A percentile compares a stretch with the other conserved stretches of the same genome.
phyloP scores from a whole-genome alignment of 2,113 vertebrate genomes.

The Bubo scandiacus region DNA sequence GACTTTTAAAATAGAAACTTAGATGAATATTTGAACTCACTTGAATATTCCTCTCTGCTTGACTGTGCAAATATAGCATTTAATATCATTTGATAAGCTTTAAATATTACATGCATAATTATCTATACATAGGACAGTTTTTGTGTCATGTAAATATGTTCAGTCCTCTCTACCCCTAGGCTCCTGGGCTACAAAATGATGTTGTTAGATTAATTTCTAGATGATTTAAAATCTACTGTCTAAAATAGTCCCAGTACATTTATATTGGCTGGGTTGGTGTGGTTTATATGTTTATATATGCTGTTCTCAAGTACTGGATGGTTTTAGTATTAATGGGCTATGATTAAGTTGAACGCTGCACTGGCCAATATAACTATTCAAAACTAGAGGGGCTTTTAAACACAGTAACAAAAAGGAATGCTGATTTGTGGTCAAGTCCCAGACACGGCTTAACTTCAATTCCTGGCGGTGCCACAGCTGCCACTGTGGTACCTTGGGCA shows the following conservation, averaged over 20 bases:
- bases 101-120: neutral
- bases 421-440: neutral
- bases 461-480: conserved; percentile 11
- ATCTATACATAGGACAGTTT: neutral
- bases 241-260: conserved; percentile 21
- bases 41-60: neutral
- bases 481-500: neutral
- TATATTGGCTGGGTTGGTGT: conserved; percentile 28
- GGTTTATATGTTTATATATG: conserved; percentile 44
- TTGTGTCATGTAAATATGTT: neutral
- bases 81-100: neutral
- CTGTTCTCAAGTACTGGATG: conserved; percentile 35
- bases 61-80: neutral
- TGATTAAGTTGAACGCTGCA: neutral
- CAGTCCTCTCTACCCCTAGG: neutral
- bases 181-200: neutral
- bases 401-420: neutral
- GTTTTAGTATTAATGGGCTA: conserved; percentile 33
- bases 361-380: conserved; percentile 16
- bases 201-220: neutral
- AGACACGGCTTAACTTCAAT: neutral
- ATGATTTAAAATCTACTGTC: conserved; percentile 16
- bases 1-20: conserved; percentile 21
- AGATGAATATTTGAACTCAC: neutral
- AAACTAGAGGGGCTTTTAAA: conserved; percentile 12